Conservation (phyloP, 2,888 invertebrate species). For the Cephus spinipes region DNA sequence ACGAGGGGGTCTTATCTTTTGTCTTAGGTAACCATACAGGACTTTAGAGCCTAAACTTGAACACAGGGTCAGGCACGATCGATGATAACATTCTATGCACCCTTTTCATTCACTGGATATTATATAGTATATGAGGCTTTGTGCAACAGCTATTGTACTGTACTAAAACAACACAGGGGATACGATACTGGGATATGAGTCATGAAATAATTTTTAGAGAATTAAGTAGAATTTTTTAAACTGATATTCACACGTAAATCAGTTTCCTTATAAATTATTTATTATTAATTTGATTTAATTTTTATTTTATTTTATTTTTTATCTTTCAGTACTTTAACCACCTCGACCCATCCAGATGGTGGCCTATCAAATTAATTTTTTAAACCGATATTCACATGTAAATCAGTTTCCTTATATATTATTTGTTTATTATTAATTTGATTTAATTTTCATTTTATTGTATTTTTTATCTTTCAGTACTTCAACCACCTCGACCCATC, state of each 20-base stretch:
- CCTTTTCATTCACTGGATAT: neutral
- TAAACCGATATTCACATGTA: neutral
- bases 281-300: no score
- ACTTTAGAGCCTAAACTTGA: neutral
- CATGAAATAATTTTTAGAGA: neutral
- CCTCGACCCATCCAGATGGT: neutral
- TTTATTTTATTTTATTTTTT: no score
- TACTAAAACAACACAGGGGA: neutral
- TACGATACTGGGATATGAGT: neutral
- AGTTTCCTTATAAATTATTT: neutral
- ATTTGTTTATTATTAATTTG: no score
- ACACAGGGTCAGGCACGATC: neutral
- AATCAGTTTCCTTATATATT: neutral
- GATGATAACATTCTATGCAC: neutral
- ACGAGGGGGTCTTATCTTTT: neutral
- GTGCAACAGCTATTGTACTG: neutral
- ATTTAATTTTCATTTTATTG: no score
- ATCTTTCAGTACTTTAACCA: neutral
- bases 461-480: neutral
- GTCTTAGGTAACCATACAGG: neutral
- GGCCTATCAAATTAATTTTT: neutral
- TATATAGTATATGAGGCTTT: neutral
- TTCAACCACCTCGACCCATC: neutral
- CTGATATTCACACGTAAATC: neutral
- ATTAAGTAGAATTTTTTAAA: neutral